Evolutionary conservation across 2,888 invertebrate genomes (phyloP), one percentile per base, ranked within the genome.

Genomic region (Mesorhabditis sp.): DNA sequence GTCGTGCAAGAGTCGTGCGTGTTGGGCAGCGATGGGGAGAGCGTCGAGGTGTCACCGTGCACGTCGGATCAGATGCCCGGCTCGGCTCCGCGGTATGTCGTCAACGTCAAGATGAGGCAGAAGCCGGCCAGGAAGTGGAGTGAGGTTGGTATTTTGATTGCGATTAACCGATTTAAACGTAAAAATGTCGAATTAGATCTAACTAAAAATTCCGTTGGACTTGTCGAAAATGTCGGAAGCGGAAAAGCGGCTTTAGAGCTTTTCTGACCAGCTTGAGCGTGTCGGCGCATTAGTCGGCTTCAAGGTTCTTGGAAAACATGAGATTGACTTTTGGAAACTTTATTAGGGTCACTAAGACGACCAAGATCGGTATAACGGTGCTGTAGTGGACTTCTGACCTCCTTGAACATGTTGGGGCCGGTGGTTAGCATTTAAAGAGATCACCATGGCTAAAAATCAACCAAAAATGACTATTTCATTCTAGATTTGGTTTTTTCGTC

Each of bases 1-100:
- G 85, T 85, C 41, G 85, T 85, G 43, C 85, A 86, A 73, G 85
- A 85, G 72, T 75, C 80, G 43, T 74, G 78, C 67, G 81, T 79
- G 28, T 75, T 85, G 62, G 86, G 85, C n/a, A 82, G 82, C 4
- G 85, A 85, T 74, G 85, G 84, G 61, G 86, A 86, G 72, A 80
- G 81, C 62, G 75, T 84, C 45, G 86, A 86, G 72, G 82, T 78
- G 6, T 78, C 78, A n/a, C 80, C 80, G 45, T 80, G 77, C 63
- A 78, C 80, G 62, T 80, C 80, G 4, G 80, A 80, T 72, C 80
- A 80, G 68, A 78, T 78, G 44, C 78, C 80, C 5, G 74, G 75
- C n/a, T 72, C 71, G 4, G 73, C 77, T 45, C 75, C 77, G 0
- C 65, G 81, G 41, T 78, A 82, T 70, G 74, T 82, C 13, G 76